phyloP scores from a whole-genome alignment of 2,113 vertebrate genomes.

The Etia nguti region DNA sequence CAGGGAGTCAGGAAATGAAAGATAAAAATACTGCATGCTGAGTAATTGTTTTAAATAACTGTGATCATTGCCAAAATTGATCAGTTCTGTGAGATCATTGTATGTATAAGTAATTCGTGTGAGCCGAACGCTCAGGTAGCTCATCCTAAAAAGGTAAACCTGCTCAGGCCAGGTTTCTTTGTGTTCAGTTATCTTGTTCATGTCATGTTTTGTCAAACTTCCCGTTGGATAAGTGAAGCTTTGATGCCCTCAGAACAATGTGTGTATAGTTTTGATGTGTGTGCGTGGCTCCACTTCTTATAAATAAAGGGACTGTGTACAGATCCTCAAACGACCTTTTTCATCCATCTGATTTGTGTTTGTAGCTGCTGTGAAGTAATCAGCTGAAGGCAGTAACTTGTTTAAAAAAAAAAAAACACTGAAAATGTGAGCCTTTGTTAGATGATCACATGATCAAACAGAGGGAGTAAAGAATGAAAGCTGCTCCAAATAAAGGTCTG shows the following conservation, averaged over 20 bases:
- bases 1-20: neutral
- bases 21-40: neutral
- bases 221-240: neutral
- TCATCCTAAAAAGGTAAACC: neutral
- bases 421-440: neutral
- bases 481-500: neutral
- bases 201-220: neutral
- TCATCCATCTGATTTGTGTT: neutral
- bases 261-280: neutral
- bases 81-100: neutral
- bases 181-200: neutral
- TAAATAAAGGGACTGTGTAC: neutral
- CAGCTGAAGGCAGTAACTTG: neutral
- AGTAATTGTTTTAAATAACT: neutral
- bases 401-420: neutral
- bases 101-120: neutral
- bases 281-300: neutral
- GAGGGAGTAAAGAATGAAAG: neutral
- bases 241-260: neutral
- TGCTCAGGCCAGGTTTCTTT: neutral
- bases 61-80: neutral
- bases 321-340: neutral
- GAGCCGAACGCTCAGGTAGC: neutral
- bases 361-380: neutral
- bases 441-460: neutral